phyloP scores from a whole-genome alignment of 2,797 vertebrate species.

The Malurus leucopterus region DNA sequence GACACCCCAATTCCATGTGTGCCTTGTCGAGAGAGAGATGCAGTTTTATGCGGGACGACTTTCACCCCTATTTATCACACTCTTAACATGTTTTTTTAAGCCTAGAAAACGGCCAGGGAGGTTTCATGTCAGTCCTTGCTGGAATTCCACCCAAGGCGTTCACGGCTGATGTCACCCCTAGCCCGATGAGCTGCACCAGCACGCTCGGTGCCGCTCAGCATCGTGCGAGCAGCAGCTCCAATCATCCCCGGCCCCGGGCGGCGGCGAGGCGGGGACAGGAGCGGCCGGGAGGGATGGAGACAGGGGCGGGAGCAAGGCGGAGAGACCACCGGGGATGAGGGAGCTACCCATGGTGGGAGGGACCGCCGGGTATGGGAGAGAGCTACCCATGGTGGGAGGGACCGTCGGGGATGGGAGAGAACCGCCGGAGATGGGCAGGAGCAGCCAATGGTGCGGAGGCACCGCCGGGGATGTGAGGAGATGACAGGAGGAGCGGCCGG shows the following conservation, averaged over 20 bases:
- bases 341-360: too few species aligned
- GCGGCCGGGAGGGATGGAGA: not conserved
- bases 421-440: rapidly evolving
- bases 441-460: not conserved
- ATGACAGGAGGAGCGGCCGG: too few species aligned
- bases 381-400: too few species aligned
- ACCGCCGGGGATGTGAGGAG: too few species aligned
- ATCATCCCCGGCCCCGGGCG: not conserved
- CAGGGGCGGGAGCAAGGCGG: rapidly evolving
- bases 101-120: not conserved
- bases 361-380: rapidly evolving
- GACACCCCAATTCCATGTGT: not conserved
- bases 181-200: not conserved
- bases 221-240: not conserved
- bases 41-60: not conserved
- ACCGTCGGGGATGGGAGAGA: rapidly evolving
- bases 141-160: not conserved
- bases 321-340: rapidly evolving
- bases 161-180: not conserved
- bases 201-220: not conserved
- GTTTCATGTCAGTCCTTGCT: not conserved
- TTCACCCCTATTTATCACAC: not conserved
- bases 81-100: not conserved
- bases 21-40: not conserved
- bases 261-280: not conserved